Base-by-base conservation (phyloP, 2,888 invertebrate species). In the Megalurothrips usitatus region DNA sequence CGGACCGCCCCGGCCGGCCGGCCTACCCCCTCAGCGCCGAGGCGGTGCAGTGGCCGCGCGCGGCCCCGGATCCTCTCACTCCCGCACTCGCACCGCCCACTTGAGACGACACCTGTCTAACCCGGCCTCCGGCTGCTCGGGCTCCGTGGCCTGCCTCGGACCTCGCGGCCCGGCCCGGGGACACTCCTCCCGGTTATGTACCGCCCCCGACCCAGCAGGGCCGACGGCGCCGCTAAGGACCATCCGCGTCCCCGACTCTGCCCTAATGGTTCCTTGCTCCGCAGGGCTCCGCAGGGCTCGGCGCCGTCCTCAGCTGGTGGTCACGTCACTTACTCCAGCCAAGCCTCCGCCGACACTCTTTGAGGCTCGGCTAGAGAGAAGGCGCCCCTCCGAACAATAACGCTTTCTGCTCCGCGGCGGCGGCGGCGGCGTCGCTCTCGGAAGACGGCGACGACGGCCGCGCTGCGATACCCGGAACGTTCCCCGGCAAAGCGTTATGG, bases 231-330 rank as follows among this genome's bases (percentile, higher is more conserved):
- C 10, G 52, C 52, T 17, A 12, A 19, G 14, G 52, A 19, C 52
- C 52, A n/a, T n/a, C 52, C 6, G 19, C 52, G 12, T 63, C 23
- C 23, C 63, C n/a, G n/a, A 3, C 52, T 9, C 52, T 63, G 12
- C 9, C 19, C 63, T 63, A 63, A 63, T 63, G 63, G 63, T 63
- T 63, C n/a, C 63, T 63, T 63, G 63, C 63, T 63, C 52, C 52
- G 52, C 34, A 43, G 3, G 3, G 34, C 34, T 43, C 34, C 34
- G 34, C 34, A 43, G 3, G 3, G 34, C 34, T 43, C 34, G 3
- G 34, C 34, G 34, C 63, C n/a, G 63, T 63, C 63, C 63, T n/a
- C 63, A 63, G 63, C 63, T 63, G 63, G 63, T n/a, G 63, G 63
- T n/a, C 63, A 63, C 63, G 63, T 63, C 63, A 63, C 63, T 63